Evolutionary conservation across 1,140 invertebrate genomes (phyloP), one percentile per base, ranked within the genome.

Genomic region (Aphis craccivora): DNA sequence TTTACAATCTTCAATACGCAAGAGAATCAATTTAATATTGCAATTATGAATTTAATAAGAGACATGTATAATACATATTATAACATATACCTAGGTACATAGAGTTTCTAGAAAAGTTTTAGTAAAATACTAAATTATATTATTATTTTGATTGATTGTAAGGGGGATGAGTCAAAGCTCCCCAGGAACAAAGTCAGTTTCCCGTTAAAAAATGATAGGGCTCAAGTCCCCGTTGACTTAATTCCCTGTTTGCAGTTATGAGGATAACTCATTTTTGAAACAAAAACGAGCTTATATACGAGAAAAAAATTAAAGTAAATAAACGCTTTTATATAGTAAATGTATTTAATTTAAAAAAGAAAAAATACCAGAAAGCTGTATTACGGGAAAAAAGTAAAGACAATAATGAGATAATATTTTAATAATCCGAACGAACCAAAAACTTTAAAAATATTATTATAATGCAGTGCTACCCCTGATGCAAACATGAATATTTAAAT

Each of bases 401-500:
- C 40, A 84, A 40, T 40, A 76, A 76, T 76, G 60, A 76, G 30
- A 76, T 76, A 84, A 83, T 83, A 83, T 83, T 40, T 84, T 84
- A 43, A 84, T 84, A 84, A 84, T 84, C 83, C 8, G 40, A 43
- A 84, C 30, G 37, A 37, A 84, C 83, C 22, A 11, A 84, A 51
- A 84, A 84, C 37, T 84, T 84, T 84, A 2, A 84, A 84, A 83
- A 83, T 83, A 83, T 83, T 40, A 84, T 84, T 43, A 40, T 84
- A 40, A 40, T 25, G 83, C 40, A 40, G 40, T 84, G 40, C 83
- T 40, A 40, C 40, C 25, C 45, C 43, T 22, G 83, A 37, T 20
- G 45, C 86, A 20, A 53, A 88, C 87, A 30, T 35, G 30, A 88
- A 88, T 87, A 87, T 87, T 51, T 88, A 53, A 88, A 88, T 35